A percentile compares a stretch with the other conserved stretches of the same genome.
Conservation (phyloP, 2,113 vertebrate genomes). For the Barbus barbus region DNA sequence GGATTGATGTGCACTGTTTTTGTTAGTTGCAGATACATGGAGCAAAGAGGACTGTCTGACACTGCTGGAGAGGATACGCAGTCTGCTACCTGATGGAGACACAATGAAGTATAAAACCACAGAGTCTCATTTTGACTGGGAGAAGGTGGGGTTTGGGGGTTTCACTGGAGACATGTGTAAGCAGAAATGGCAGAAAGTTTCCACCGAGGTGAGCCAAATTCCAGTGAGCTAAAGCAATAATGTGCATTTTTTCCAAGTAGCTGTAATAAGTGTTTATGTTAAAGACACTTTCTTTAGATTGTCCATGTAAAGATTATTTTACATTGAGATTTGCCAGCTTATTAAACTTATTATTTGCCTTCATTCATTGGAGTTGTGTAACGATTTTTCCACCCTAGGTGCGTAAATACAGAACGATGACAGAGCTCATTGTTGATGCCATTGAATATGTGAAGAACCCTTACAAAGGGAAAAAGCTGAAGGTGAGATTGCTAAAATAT, state of each 20-base stretch:
- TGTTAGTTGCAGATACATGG: slow-evolving; percentile 68
- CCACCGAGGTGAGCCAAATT: slow-evolving; percentile 67
- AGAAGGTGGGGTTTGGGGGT: slow-evolving; percentile 74
- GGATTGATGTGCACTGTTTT: background rate
- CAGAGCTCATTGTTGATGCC: slow-evolving; percentile 77
- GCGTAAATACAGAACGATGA: slow-evolving; percentile 80
- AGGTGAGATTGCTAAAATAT: slow-evolving; percentile 64
- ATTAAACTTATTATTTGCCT: background rate
- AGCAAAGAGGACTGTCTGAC: slow-evolving; percentile 75
- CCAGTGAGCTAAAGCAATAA: background rate
- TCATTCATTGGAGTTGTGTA: background rate
- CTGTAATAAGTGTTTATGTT: background rate
- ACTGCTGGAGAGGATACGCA: slow-evolving; percentile 76
- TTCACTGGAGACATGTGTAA: slow-evolving; percentile 78
- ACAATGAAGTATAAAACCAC: slow-evolving; percentile 80
- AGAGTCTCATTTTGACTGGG: slow-evolving; percentile 81
- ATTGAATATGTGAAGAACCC: slow-evolving; percentile 79
- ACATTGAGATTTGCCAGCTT: too few species aligned
- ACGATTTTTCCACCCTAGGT: slow-evolving; percentile 64
- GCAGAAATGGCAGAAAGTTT: slow-evolving; percentile 78
- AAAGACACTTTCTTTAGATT: background rate
- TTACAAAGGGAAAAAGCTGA: slow-evolving; percentile 82
- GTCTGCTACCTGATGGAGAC: slow-evolving; percentile 71
- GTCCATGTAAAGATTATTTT: background rate
- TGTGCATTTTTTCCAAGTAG: background rate